Percentiles rank a stretch among this genome's conserved stretches.
Evolutionary conservation across 2,113 vertebrate species (phyloP).

Genomic region (Hydrolagus affinis): DNA sequence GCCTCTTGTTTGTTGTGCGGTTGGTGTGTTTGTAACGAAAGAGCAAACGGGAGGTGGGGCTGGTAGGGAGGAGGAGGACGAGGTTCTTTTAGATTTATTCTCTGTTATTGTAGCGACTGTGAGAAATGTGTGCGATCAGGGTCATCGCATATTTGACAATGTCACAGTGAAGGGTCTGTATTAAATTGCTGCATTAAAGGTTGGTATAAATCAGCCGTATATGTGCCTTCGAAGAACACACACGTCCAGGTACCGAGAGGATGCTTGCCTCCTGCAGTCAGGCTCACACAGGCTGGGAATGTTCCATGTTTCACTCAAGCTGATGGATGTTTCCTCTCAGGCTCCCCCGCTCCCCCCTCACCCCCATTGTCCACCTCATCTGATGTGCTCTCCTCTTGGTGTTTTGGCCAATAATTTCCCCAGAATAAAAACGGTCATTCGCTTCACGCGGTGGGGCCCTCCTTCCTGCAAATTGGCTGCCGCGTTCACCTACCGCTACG

Average conservation of each 20-base stretch:
- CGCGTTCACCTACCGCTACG: no score
- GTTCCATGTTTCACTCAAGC: not conserved
- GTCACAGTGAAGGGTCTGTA: not conserved
- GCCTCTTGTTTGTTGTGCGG: no score
- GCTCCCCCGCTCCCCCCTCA: no score
- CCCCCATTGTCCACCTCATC: no score
- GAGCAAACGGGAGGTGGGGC: no score
- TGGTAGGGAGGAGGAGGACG: not conserved
- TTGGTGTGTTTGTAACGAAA: no score
- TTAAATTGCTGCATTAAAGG: no score
- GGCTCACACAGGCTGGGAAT: not conserved
- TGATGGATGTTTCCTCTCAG: not conserved
- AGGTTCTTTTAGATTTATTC: not conserved
- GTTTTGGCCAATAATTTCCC: no score
- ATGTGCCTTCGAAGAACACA: not conserved
- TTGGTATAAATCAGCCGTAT: constrained; percentile 5
- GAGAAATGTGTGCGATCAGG: not conserved
- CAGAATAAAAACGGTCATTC: no score
- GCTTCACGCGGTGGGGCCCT: no score
- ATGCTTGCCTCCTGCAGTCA: not conserved
- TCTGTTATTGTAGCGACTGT: constrained; percentile 1
- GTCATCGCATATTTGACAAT: not conserved
- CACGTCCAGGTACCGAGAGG: not conserved
- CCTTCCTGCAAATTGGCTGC: no score
- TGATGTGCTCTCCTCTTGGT: no score